Evolutionary conservation across 2,888 invertebrate genomes (phyloP), one percentile per base, ranked within the genome.

Genomic region (Macrophya alboannulata): DNA sequence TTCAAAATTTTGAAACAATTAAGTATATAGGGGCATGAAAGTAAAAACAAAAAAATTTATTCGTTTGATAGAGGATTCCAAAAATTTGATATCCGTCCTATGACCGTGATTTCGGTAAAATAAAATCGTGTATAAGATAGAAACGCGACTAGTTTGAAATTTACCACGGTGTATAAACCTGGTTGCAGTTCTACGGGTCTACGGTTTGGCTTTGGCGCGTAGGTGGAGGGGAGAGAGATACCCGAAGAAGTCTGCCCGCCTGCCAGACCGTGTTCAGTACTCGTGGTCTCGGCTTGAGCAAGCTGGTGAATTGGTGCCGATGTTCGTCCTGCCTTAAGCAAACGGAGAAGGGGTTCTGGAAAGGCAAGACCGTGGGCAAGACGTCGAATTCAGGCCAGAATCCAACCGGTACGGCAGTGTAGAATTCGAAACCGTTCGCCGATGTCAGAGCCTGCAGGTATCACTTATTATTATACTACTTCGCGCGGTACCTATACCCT

Each of bases 351-450:
- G 48, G 85, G 86, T 84, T 31, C 84, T 86, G 85, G 86, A 71
- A 77, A 84, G 87, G 74, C 71, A 84, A 68, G 37, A 68, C 68
- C 68, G 68, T 68, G 68, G 84, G 86, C 87, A 88, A 86, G 84
- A 85, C 84, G 86, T 90, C 90, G 89, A 91, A 91, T 92, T 90
- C 91, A 91, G 91, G 90, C 89, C 90, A 90, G 90, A 90, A 90
- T 90, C 88, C 40, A 68, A 71, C 83, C 88, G 90, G 89, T 89
- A 87, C 87, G 85, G 86, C 83, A 85, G 86, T 86, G 84, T 86
- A 86, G 87, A 82, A 83, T 86, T 86, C 87, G 89, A 88, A 90
- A 90, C 89, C 88, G 88, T 87, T 86, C 87, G 85, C 86, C 88
- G 90, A 89, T 90, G 89, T 90, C 88, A 87, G 86, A 85, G 87